These are phyloP conservation scores for Dendropsophus ebraccatus DNA, from an alignment of 2,113 vertebrate genomes.

Conservation along the genomic window DNA sequence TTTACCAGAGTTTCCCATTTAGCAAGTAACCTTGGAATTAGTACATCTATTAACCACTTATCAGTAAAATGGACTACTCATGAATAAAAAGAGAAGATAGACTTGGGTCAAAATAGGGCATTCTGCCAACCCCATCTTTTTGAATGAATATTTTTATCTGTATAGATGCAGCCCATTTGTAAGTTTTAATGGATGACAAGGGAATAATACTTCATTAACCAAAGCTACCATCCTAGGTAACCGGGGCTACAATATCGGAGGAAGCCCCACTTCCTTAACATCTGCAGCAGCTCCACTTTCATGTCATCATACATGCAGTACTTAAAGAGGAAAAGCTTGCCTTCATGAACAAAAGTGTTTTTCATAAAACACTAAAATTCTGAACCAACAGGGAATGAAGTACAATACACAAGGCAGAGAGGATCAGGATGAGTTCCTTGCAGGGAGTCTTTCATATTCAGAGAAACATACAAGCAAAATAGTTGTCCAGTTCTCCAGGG, in stretches of 20 bases:
- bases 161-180: too few relatives aligned
- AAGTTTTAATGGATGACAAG: too few relatives aligned
- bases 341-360: conserved; percentile 30
- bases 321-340: not conserved
- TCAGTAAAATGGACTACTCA: too few relatives aligned
- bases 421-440: conserved; percentile 37
- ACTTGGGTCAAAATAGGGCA: too few relatives aligned
- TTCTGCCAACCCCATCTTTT: too few relatives aligned
- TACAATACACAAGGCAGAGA: conserved; percentile 31
- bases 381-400: conserved; percentile 10
- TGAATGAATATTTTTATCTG: too few relatives aligned
- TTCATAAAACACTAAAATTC: conserved; percentile 23
- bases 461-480: conserved; percentile 1
- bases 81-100: too few relatives aligned
- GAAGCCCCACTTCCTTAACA: conserved; percentile 28
- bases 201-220: conserved; percentile 13
- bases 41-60: too few relatives aligned
- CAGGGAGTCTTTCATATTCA: conserved; percentile 36
- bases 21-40: too few relatives aligned
- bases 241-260: not conserved
- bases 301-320: not conserved
- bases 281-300: conserved; percentile 1
- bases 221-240: conserved; percentile 8
- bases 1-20: too few relatives aligned
- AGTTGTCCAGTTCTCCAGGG: not conserved